phyloP scores from a whole-genome alignment of 2,113 vertebrate genomes.

The Psittacula cyanocephala region DNA sequence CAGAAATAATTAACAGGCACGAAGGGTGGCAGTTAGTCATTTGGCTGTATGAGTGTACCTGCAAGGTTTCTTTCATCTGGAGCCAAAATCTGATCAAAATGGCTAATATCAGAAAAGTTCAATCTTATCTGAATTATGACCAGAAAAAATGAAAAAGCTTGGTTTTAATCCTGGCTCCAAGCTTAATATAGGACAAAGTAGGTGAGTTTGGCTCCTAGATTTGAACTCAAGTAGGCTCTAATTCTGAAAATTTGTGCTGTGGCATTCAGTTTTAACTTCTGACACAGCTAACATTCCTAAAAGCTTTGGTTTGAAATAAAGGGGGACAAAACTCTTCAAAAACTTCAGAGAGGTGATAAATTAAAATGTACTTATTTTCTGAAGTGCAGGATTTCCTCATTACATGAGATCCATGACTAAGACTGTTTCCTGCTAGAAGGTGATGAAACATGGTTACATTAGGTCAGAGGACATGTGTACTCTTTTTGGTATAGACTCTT shows the following conservation, averaged over 20 bases:
- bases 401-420: background rate
- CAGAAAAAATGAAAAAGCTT: background rate
- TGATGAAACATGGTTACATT: background rate
- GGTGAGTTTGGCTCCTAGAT: background rate
- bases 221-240: background rate
- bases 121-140: background rate
- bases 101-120: constrained; percentile 10
- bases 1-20: constrained; percentile 55
- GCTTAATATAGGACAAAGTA: background rate
- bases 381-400: background rate
- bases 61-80: constrained; percentile 38
- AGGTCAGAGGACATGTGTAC: background rate
- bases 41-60: constrained; percentile 38
- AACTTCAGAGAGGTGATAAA: background rate
- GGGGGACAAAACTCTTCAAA: background rate
- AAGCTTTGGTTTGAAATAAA: background rate
- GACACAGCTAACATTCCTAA: background rate
- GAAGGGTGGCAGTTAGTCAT: constrained; percentile 43
- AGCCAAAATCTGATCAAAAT: constrained; percentile 50
- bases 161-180: background rate
- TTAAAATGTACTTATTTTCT: background rate
- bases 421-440: background rate
- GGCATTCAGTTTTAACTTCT: background rate
- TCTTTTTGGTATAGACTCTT: background rate
- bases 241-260: background rate